phyloP scores from a whole-genome alignment of 2,113 vertebrate species.

The Stigmatopora nigra region DNA sequence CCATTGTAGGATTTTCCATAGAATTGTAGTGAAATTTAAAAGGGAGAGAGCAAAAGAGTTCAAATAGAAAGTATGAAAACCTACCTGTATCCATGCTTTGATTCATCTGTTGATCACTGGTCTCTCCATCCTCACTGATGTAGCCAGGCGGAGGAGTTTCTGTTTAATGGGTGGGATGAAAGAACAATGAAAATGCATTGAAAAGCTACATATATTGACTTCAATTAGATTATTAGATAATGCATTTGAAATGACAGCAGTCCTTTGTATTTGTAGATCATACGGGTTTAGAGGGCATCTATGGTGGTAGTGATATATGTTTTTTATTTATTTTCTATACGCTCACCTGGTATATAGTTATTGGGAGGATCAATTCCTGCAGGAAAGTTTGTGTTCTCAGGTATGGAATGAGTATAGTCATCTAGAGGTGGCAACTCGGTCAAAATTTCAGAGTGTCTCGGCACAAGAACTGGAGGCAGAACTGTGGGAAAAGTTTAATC shows the following conservation, averaged over 20 bases:
- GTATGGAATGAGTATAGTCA: constrained; percentile 97
- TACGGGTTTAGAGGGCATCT: not conserved
- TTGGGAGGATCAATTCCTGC: constrained; percentile 95
- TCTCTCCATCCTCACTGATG: constrained; percentile 99
- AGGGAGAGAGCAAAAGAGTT: not conserved
- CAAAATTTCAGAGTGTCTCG: constrained; percentile 92
- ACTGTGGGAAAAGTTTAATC: constrained; percentile 62
- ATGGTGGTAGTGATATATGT: no score
- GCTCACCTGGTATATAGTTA: constrained; percentile 98
- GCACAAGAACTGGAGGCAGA: constrained; percentile 92
- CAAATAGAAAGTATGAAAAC: not conserved
- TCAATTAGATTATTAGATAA: not conserved
- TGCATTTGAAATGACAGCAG: not conserved
- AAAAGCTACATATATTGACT: not conserved
- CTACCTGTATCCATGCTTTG: constrained; percentile 99
- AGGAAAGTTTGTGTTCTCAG: constrained; percentile 98
- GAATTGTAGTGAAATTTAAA: not conserved
- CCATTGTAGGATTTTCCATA: no score
- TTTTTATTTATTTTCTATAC: no score
- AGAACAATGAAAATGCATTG: not conserved
- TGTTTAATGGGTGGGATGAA: constrained; percentile 39
- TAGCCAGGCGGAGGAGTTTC: constrained; percentile 97
- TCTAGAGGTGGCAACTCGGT: constrained; percentile 90
- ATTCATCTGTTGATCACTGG: constrained; percentile 95
- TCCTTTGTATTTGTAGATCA: not conserved